Evolutionary conservation across 2,113 vertebrate species (phyloP).

Genomic region (Hassar affinis): DNA sequence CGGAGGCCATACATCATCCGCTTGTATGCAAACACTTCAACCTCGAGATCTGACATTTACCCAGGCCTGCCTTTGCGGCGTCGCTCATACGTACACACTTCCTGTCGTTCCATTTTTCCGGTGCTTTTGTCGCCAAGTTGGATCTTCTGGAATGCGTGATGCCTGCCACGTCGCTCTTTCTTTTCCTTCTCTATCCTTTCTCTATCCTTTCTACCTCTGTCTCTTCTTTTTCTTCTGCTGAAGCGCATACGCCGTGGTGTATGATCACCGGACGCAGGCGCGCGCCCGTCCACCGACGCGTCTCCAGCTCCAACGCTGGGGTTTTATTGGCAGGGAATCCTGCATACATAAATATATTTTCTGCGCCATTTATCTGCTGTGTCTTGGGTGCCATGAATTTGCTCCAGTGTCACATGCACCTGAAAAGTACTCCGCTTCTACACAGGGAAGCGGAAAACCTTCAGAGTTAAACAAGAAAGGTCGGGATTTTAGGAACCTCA

Average conservation of each 20-base stretch:
- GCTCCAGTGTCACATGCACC: conserved; percentile 59
- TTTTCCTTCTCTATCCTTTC: neutral
- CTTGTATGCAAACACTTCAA: conserved; percentile 77
- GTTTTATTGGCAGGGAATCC: conserved; percentile 63
- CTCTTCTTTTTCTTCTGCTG: conserved; percentile 10
- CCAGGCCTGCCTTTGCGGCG: conserved; percentile 66
- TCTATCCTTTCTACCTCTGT: conserved; percentile 1
- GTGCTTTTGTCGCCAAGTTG: conserved; percentile 12
- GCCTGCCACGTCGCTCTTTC: conserved; percentile 36
- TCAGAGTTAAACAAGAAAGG: neutral
- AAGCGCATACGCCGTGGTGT: conserved; percentile 1
- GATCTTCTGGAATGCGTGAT: conserved; percentile 51
- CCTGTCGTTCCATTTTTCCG: conserved; percentile 4
- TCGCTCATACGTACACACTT: conserved; percentile 60
- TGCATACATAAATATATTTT: conserved; percentile 69
- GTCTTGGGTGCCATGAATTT: conserved; percentile 60
- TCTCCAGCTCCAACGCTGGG: conserved; percentile 30
- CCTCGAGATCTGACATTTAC: conserved; percentile 72
- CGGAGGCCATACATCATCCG: conserved; percentile 72
- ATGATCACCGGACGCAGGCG: conserved; percentile 11
- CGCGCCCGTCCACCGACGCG: neutral
- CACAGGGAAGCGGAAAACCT: neutral
- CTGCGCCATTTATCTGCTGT: conserved; percentile 62
- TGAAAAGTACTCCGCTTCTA: neutral
- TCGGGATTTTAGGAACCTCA: neutral